Evolutionary conservation across 1,140 invertebrate species (phyloP).

Genomic region (Armadillidium nasatum): DNA sequence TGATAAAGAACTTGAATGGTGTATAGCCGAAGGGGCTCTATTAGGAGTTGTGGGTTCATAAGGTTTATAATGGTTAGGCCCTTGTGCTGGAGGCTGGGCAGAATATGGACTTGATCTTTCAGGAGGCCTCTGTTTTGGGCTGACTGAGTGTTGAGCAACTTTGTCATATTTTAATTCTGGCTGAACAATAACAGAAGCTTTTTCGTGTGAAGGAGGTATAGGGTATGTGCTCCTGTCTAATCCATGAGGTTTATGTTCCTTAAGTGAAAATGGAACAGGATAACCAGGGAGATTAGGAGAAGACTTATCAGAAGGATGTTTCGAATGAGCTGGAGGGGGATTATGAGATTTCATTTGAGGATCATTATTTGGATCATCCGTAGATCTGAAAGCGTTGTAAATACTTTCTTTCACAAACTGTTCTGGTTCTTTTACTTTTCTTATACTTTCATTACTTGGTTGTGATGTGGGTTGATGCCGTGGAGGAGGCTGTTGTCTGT

Average conservation of each 20-base stretch:
- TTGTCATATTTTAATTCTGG: constrained; percentile 43
- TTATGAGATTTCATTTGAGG: constrained; percentile 23
- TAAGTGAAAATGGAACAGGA: constrained; percentile 29
- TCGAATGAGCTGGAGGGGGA: constrained; percentile 39
- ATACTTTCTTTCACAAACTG: constrained; percentile 41
- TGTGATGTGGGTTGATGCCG: constrained; percentile 27
- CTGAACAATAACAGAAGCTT: constrained; percentile 41
- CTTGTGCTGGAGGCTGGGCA: constrained; percentile 25
- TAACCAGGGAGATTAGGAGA: constrained; percentile 22
- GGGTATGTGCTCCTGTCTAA: constrained; percentile 32
- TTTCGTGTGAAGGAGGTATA: constrained; percentile 33
- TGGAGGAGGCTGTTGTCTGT: background rate
- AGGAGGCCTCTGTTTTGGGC: constrained; percentile 40
- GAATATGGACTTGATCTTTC: constrained; percentile 42
- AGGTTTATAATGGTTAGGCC: constrained; percentile 36
- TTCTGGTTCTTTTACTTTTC: constrained; percentile 36
- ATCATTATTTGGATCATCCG: constrained; percentile 28
- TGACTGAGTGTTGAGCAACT: constrained; percentile 35
- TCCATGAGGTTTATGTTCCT: constrained; percentile 35
- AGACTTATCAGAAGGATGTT: constrained; percentile 33
- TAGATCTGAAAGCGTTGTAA: constrained; percentile 35
- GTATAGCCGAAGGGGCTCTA: constrained; percentile 22
- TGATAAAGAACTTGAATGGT: constrained; percentile 28
- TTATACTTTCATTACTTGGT: constrained; percentile 28
- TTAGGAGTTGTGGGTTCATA: constrained; percentile 37